These are phyloP conservation scores for Enteromius paludinosus DNA, from an alignment of 2,797 vertebrate genomes.

Conservation along the genomic window DNA sequence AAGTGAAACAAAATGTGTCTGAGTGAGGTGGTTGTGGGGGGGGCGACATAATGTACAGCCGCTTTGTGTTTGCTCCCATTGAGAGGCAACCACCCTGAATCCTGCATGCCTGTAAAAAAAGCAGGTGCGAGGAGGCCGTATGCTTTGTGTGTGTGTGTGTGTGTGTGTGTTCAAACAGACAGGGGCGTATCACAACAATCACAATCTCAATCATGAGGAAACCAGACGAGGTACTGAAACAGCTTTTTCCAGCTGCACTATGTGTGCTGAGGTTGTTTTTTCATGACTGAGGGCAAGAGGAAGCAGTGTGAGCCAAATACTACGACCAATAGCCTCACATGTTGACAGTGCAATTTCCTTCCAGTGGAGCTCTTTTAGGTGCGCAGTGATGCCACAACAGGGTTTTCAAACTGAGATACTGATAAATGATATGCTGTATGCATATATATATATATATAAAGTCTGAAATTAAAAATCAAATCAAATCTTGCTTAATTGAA, in stretches of 20 bases:
- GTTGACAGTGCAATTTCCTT: conserved; percentile 28
- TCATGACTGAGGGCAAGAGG: conserved; percentile 26
- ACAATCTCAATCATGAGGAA: conserved; percentile 57
- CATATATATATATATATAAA: neutral
- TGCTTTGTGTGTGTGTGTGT: conserved; percentile 39
- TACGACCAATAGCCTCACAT: conserved; percentile 13
- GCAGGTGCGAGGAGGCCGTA: conserved; percentile 71
- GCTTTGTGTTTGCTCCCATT: conserved; percentile 63
- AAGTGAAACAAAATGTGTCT: conserved; percentile 9
- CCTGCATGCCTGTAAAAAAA: conserved; percentile 61
- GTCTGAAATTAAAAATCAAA: neutral
- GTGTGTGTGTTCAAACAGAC: conserved; percentile 42
- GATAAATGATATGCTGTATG: neutral
- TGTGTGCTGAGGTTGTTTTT: conserved; percentile 29
- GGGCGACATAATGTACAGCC: conserved; percentile 39
- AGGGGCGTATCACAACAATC: conserved; percentile 66
- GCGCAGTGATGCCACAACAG: conserved; percentile 34
- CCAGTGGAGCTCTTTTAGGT: conserved; percentile 32
- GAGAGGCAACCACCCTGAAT: conserved; percentile 64
- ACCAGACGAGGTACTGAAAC: conserved; percentile 35
- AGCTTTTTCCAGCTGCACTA: conserved; percentile 34
- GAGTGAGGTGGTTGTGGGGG: conserved; percentile 22
- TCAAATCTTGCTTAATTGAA: neutral
- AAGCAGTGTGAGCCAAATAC: conserved; percentile 40
- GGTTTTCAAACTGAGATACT: neutral